Conservation (phyloP, 2,113 vertebrate genomes). For the Orientallactaga bullata region DNA sequence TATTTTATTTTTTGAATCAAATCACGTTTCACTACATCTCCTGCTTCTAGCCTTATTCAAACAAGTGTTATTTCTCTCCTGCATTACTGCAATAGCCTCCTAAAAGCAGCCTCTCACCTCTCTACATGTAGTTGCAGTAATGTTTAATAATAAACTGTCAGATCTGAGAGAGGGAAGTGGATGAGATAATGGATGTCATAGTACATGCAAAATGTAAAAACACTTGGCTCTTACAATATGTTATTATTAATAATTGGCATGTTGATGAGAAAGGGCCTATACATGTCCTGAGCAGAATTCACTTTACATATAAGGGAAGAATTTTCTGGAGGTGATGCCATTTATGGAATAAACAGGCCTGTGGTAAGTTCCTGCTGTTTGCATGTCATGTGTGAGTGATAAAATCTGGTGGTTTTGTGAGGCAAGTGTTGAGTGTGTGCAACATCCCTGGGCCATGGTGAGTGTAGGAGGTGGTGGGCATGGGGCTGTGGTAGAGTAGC, state of each 20-base stretch:
- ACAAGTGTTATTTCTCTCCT: background rate
- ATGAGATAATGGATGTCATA: background rate
- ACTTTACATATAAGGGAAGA: slow-evolving; percentile 34
- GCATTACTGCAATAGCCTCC: background rate
- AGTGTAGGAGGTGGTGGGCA: background rate
- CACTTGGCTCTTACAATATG: background rate
- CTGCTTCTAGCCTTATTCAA: background rate
- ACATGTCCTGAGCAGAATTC: background rate
- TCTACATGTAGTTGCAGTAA: background rate
- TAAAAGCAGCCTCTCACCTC: background rate
- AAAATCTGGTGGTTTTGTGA: background rate
- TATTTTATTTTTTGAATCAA: background rate
- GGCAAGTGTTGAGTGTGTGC: background rate
- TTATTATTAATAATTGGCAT: background rate
- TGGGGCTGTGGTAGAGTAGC: background rate
- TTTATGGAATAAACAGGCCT: slow-evolving; percentile 15
- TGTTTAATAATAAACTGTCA: background rate
- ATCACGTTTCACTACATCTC: background rate
- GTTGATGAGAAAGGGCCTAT: background rate
- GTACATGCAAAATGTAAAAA: background rate
- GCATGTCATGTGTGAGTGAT: background rate
- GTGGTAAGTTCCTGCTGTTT: background rate
- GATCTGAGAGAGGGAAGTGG: background rate
- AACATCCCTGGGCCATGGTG: background rate
- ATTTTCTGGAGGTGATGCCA: slow-evolving; percentile 36